phyloP scores from a whole-genome alignment of 2,113 vertebrate species.

The Indicator indicator region DNA sequence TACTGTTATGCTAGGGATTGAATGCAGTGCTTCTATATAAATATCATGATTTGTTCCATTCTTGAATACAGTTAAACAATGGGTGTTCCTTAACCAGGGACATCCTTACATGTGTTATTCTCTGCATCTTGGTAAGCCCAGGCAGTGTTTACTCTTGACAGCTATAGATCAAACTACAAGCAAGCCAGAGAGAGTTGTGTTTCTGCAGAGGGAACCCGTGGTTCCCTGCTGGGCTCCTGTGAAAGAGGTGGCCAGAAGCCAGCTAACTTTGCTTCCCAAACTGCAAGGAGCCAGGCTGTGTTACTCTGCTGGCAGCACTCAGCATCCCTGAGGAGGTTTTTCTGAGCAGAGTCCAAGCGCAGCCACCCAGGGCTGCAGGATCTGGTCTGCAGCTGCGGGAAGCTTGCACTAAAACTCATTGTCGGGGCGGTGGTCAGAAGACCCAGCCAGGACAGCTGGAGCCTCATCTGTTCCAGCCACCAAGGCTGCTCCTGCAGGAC shows the following conservation, averaged over 20 bases:
- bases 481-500: neutral
- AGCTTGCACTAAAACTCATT: neutral
- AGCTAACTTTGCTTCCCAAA: conserved; percentile 39
- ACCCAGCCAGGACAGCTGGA: neutral
- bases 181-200: conserved; percentile 8
- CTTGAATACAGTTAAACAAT: neutral
- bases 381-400: conserved; percentile 41
- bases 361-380: neutral
- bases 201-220: conserved; percentile 28
- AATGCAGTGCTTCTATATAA: neutral
- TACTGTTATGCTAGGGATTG: neutral
- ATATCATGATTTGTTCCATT: neutral
- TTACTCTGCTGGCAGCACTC: conserved; percentile 37
- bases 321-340: neutral
- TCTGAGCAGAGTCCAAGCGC: neutral
- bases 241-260: conserved; percentile 42
- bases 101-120: neutral
- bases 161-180: conserved; percentile 35
- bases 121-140: neutral
- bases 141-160: neutral
- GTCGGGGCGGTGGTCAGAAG: neutral
- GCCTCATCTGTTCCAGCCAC: neutral
- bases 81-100: conserved; percentile 22
- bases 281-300: conserved; percentile 8
- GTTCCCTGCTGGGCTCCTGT: neutral